A percentile compares a stretch with the other conserved stretches of the same genome.
Conservation (phyloP, 2,888 invertebrate genomes). For the Neoitamus cyanurus region DNA sequence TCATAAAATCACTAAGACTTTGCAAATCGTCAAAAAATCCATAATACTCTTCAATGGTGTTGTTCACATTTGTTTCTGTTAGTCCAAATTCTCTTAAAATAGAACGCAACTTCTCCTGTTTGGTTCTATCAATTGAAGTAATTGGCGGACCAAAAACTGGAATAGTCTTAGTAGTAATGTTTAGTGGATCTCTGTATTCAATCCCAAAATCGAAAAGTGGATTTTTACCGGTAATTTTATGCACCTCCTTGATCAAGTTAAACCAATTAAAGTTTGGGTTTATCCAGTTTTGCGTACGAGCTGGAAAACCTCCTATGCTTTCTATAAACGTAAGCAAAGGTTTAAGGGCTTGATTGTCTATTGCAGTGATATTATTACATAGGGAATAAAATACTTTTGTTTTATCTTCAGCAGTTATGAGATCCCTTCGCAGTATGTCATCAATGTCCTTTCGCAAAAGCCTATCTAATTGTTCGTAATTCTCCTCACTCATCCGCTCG, state of each 20-base stretch:
- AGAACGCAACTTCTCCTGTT: background rate
- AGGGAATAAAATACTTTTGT: conserved; percentile 49
- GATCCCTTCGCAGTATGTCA: background rate
- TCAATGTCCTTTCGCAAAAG: background rate
- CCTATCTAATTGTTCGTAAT: background rate
- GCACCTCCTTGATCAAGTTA: conserved; percentile 46
- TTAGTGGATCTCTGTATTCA: background rate
- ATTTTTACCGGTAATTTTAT: background rate
- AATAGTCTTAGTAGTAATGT: background rate
- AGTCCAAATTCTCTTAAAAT: background rate
- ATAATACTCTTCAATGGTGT: background rate
- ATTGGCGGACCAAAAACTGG: background rate
- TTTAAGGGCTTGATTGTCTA: conserved; percentile 48
- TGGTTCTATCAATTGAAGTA: background rate
- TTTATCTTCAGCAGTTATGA: conserved; percentile 46
- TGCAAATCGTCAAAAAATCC: background rate
- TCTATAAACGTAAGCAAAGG: conserved; percentile 52
- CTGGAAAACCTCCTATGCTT: conserved; percentile 52
- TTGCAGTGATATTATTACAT: conserved; percentile 49
- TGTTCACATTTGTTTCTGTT: background rate
- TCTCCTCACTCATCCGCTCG: background rate
- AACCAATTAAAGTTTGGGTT: conserved; percentile 50
- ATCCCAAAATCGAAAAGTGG: background rate
- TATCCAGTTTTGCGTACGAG: conserved; percentile 52
- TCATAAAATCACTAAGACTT: background rate